Evolutionary conservation across 1,140 invertebrate genomes (phyloP), one percentile per base, ranked within the genome.

Genomic region (Zophobas atratus): DNA sequence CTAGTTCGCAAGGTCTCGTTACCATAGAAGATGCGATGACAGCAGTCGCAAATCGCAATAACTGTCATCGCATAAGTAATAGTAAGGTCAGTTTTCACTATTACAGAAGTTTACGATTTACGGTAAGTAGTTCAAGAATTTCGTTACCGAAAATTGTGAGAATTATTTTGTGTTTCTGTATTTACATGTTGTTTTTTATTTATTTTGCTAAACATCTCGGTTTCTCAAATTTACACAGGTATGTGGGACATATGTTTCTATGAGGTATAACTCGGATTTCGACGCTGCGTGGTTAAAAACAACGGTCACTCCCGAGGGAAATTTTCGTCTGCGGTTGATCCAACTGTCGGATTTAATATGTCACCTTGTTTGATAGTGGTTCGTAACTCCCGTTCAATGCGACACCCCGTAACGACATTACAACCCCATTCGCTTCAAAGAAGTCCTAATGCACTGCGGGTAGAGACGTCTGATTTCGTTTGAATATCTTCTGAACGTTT

Each of bases 301-400:
- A 77, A 33, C 77, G 53, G 53, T 51, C 51, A 60, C 36, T 79
- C 77, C 74, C 77, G 6, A 49, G 77, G 77, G 74, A 79, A 79
- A 76, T 79, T 76, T 70, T 74, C 63, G 73, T 76, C 73, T 79
- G 77, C 55, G 77, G 77, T 79, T 73, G 77, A 78, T 78, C 77
- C 77, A 67, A 75, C 71, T 57, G 77, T 79, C 77, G 77, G 77
- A 79, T 79, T 79, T 79, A 79, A 79, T 79, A 79, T 75, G 73
- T 79, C 77, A 79, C 77, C 77, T 79, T 79, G 77, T 79, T 70
- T 79, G 77, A 76, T 79, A 72, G 49, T 76, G 70, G 51, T 79
- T 79, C 70, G 63, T 70, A 76, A 79, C 77, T 76, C 70, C 46
- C 57, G 56, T 39, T 67, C 60, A 67, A 73, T 73, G 55, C 55